Conservation (phyloP, 2,888 invertebrate genomes). For the Drosophila parthenogenetica region DNA sequence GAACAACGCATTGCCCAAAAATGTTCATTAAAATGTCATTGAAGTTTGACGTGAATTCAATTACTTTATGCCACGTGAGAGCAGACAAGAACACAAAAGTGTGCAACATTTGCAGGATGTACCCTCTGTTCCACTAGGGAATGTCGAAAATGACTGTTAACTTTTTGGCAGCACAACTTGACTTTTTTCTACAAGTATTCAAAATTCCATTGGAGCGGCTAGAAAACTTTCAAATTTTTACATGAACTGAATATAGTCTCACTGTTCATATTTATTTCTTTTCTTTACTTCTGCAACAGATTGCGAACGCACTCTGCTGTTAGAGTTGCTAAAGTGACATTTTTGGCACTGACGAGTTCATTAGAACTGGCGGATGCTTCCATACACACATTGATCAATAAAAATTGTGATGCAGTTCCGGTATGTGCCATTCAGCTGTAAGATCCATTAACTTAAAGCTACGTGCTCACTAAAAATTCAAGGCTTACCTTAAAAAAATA, state of each 20-base stretch:
- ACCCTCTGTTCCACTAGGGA: background rate
- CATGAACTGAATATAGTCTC: background rate
- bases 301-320: conserved; percentile 42
- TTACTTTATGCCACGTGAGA: conserved; percentile 21
- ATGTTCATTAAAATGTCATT: conserved; percentile 61
- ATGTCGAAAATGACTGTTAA: background rate
- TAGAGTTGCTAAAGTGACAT: conserved; percentile 48
- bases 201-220: background rate
- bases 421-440: conserved; percentile 39
- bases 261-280: background rate
- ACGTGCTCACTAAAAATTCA: conserved; percentile 48
- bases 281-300: background rate
- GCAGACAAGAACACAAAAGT: conserved; percentile 2
- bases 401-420: conserved; percentile 41
- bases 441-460: conserved; percentile 55
- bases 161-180: background rate
- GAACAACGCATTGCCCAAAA: conserved; percentile 26
- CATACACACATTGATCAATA: conserved; percentile 14
- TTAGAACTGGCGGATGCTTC: conserved; percentile 22
- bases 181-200: background rate
- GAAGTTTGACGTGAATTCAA: conserved; percentile 46
- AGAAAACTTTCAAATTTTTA: background rate
- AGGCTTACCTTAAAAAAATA: too few relatives aligned
- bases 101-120: conserved; percentile 2
- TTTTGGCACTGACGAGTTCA: conserved; percentile 50